These are phyloP conservation scores for Dysmachus trigonus DNA, from an alignment of 2,888 invertebrate species.

Conservation along the genomic window DNA sequence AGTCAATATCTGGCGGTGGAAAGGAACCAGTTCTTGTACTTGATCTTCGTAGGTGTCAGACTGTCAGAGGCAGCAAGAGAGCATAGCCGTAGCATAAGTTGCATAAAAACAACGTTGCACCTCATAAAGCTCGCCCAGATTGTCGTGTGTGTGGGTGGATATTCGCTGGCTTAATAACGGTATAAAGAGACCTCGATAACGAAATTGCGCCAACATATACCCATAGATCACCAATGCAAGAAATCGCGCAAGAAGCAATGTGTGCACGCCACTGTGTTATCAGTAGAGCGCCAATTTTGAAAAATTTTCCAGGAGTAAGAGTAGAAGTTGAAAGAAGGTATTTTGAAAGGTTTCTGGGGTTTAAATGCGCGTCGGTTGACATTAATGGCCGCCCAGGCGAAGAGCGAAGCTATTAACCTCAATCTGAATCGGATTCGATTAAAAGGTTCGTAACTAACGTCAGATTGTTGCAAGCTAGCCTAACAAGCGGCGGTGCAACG, in stretches of 20 bases:
- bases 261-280: neutral
- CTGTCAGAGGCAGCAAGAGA: neutral
- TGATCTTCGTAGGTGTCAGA: slow-evolving; percentile 37
- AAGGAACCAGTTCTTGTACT: slow-evolving; percentile 27
- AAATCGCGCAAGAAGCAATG: neutral
- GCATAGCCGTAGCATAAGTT: neutral
- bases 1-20: slow-evolving; percentile 8
- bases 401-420: neutral
- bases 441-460: slow-evolving; percentile 12
- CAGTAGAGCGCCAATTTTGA: neutral
- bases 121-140: neutral
- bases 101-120: neutral
- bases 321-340: neutral
- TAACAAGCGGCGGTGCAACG: neutral
- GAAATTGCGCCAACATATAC: neutral
- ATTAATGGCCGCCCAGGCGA: neutral
- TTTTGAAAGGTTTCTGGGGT: neutral
- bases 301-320: neutral
- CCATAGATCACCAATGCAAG: neutral
- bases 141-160: neutral
- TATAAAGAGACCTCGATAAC: neutral
- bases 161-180: neutral
- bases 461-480: neutral
- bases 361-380: neutral
- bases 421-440: neutral